Evolutionary conservation across 1,140 invertebrate genomes (phyloP), one percentile per base, ranked within the genome.

Genomic region (Lepidurus couesii): DNA sequence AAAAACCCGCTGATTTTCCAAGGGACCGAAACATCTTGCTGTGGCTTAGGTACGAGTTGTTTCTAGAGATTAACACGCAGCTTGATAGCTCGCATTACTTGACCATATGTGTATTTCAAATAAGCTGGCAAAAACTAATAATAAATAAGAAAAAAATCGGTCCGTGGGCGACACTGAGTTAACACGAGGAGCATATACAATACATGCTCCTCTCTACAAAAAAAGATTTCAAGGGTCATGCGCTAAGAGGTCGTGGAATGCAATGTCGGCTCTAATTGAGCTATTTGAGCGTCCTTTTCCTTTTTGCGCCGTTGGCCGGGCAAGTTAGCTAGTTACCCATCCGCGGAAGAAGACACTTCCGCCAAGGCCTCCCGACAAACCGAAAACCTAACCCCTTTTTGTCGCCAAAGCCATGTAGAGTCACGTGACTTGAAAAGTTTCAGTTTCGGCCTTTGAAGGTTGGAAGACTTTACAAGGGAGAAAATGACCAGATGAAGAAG

Each of bases 281-380:
- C 53, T 65, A 65, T 65, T 65, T 65, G 53, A 65, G 53, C 53
- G 53, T 65, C 53, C 53, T 65, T 65, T 65, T 65, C 21, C 53
- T 21, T 65, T 65, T 65, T 13, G 53, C n/a, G 53, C 53, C 21
- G 53, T 65, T 65, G 53, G 53, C 53, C 53, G 53, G 21, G 13
- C 53, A 65, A n/a, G 53, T 65, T 65, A 65, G 53, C 53, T n/a
- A 65, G 53, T 65, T 65, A 65, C n/a, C 53, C 53, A 65, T 65
- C 53, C 53, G n/a, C 53, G 53, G 53, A 65, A 65, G 53, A 65
- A 65, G 53, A 65, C n/a, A 65, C 53, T 65, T 65, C 53, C 53
- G 53, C 53, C 13, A 65, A 65, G 53, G 53, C 53, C 53, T 65
- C 53, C 53, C 53, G 53, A 21, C 53, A 65, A 65, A 65, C 16